Conservation (phyloP, 2,888 invertebrate genomes). For the Macrosiphum euphorbiae region DNA sequence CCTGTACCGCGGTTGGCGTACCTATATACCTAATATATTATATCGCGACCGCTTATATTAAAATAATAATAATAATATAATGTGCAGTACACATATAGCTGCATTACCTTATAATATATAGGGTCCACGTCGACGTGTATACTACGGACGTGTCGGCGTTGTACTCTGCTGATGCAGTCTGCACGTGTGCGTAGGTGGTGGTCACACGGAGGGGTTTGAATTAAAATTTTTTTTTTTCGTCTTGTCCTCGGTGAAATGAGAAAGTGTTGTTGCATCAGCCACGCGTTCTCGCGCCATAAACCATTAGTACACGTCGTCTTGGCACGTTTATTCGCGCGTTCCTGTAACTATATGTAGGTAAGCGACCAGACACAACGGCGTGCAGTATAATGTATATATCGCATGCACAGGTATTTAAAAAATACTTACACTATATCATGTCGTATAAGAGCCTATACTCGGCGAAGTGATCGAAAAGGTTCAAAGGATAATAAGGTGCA, state of each 20-base stretch:
- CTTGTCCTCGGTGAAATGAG: slow-evolving; percentile 31
- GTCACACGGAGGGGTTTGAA: neutral
- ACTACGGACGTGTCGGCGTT: neutral
- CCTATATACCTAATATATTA: neutral
- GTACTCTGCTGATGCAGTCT: neutral
- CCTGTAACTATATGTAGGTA: neutral
- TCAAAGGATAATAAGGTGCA: neutral
- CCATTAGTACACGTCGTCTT: slow-evolving; percentile 23
- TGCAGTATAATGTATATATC: neutral
- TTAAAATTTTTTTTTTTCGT: neutral
- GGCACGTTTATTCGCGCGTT: slow-evolving; percentile 51
- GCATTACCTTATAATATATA: neutral
- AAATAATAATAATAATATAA: neutral
- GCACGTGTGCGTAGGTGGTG: neutral
- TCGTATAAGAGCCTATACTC: neutral
- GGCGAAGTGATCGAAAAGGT: neutral
- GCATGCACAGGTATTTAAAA: neutral
- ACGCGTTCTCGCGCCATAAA: neutral
- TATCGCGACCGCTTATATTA: neutral
- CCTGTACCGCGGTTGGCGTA: neutral
- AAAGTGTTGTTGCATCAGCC: slow-evolving; percentile 52
- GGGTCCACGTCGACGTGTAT: neutral
- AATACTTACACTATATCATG: neutral
- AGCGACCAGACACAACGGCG: slow-evolving; percentile 7
- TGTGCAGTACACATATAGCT: neutral